Percentiles rank a stretch among this genome's conserved stretches.
Conservation (phyloP, 2,888 invertebrate species). For the Caenorhabditis sp. region DNA sequence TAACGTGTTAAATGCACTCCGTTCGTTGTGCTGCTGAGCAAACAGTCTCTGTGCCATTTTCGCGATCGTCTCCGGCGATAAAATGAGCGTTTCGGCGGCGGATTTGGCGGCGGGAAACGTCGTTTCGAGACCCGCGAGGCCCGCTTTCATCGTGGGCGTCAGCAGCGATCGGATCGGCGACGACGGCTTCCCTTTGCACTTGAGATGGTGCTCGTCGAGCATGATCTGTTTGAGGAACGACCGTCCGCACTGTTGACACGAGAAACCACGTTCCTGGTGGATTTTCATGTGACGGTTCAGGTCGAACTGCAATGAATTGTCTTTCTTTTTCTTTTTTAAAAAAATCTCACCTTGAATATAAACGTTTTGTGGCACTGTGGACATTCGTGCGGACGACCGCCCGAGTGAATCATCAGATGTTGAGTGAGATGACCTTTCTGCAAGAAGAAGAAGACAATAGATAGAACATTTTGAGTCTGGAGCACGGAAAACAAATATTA, state of each 20-base stretch:
- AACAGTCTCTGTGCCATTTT: constrained; percentile 52
- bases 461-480: background rate
- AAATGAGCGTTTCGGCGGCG: constrained; percentile 20
- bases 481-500: too few relatives aligned
- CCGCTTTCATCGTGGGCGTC: constrained; percentile 34
- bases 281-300: constrained; percentile 79
- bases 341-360: constrained; percentile 77
- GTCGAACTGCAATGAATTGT: constrained; percentile 60
- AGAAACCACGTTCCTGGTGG: constrained; percentile 76
- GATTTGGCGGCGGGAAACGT: constrained; percentile 21
- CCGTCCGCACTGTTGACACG: constrained; percentile 72
- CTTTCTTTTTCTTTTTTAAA: background rate
- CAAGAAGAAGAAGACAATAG: background rate
- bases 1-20: constrained; percentile 33
- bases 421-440: constrained; percentile 79
- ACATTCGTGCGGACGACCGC: constrained; percentile 76
- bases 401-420: constrained; percentile 79
- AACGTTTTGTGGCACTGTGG: constrained; percentile 78
- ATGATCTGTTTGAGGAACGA: constrained; percentile 73
- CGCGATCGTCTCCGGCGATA: constrained; percentile 54
- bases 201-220: constrained; percentile 72
- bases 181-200: constrained; percentile 70
- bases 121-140: too few relatives aligned
- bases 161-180: constrained; percentile 23
- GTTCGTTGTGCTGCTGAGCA: constrained; percentile 33